Evolutionary conservation across 2,797 vertebrate genomes (phyloP).

Genomic region (Odontamblyopus lacepedii): DNA sequence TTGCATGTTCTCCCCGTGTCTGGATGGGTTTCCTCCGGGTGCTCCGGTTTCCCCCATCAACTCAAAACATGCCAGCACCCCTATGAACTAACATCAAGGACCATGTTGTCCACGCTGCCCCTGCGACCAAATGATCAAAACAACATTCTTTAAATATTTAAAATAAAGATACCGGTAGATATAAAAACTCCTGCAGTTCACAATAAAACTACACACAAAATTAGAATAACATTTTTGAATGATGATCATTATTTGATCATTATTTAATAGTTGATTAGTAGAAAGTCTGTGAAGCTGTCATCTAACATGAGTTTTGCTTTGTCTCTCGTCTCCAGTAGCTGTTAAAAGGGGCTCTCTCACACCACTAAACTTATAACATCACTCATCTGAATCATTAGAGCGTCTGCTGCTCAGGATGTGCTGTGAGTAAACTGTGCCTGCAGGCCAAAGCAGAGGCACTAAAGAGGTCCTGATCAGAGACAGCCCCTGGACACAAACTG

Average conservation of each 20-base stretch:
- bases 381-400: conserved; percentile 74
- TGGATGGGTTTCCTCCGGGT: too few species aligned
- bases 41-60: too few species aligned
- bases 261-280: conserved; percentile 2
- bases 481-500: background rate
- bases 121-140: background rate
- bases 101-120: too few species aligned
- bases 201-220: background rate
- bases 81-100: too few species aligned
- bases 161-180: background rate
- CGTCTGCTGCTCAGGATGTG: conserved; percentile 73
- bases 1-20: too few species aligned
- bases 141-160: background rate
- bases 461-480: conserved; percentile 32
- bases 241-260: conserved; percentile 13
- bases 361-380: conserved; percentile 59
- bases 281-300: conserved; percentile 29
- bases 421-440: conserved; percentile 59
- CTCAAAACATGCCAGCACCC: too few species aligned
- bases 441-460: conserved; percentile 31
- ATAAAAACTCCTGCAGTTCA: background rate
- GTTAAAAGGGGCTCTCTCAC: conserved; percentile 63
- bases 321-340: conserved; percentile 62
- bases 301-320: conserved; percentile 55
- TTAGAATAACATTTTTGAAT: background rate